Evolutionary conservation across 2,113 vertebrate genomes (phyloP).

Genomic region (Henicopernis longicauda): DNA sequence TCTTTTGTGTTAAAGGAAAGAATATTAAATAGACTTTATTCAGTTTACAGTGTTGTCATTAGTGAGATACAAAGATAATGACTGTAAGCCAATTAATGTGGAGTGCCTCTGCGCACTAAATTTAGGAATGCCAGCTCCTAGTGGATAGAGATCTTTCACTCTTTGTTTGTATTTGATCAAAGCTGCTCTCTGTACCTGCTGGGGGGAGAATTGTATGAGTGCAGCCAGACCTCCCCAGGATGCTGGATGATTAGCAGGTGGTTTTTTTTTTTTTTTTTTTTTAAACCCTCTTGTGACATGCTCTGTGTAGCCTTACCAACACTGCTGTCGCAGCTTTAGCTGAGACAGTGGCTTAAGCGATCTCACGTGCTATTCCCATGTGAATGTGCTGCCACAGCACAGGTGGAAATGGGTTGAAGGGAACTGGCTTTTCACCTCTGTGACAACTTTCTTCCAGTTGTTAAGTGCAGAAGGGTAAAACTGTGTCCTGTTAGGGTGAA

Average conservation of each 20-base stretch:
- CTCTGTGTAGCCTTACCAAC: neutral
- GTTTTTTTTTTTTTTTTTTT: neutral
- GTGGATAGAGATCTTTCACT: neutral
- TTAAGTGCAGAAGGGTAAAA: neutral
- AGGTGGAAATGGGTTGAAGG: neutral
- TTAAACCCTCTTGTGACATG: neutral
- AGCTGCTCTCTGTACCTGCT: neutral
- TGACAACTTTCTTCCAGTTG: neutral
- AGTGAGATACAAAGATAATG: slow-evolving; percentile 26
- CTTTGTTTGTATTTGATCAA: neutral
- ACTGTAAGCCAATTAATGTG: slow-evolving; percentile 18
- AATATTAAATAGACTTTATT: slow-evolving; percentile 62
- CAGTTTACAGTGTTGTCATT: slow-evolving; percentile 50
- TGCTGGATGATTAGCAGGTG: neutral
- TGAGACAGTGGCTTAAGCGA: fast-evolving
- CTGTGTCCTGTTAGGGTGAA: fast-evolving
- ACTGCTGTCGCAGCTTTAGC: neutral
- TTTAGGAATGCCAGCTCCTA: neutral
- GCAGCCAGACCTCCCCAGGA: neutral
- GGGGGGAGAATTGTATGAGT: neutral
- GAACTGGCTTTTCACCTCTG: neutral
- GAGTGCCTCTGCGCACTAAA: neutral
- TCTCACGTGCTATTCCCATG: neutral
- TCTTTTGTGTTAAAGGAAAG: slow-evolving; percentile 64
- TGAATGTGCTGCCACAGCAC: fast-evolving